Percentiles rank a stretch among this genome's conserved stretches.
Evolutionary conservation across 2,113 vertebrate species (phyloP).

Genomic region (Pangasianodon gigas): DNA sequence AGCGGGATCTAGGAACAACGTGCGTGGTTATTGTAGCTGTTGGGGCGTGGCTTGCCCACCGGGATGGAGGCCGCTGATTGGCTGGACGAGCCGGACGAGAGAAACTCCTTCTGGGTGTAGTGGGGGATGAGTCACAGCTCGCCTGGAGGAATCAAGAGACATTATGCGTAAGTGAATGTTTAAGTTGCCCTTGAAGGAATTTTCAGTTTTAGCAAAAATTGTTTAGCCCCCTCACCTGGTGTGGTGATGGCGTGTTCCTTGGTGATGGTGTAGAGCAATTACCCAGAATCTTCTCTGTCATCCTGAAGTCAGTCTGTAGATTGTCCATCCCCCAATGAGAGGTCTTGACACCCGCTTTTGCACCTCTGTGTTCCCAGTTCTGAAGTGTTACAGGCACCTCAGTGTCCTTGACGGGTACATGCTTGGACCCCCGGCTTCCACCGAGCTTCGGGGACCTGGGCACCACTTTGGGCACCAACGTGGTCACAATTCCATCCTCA

Average conservation of each 20-base stretch:
- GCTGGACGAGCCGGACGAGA: constrained; percentile 90
- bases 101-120: constrained; percentile 77
- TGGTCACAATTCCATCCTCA: constrained; percentile 66
- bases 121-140: constrained; percentile 59
- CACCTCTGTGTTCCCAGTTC: constrained; percentile 33
- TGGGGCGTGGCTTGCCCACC: constrained; percentile 84
- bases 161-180: background rate
- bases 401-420: constrained; percentile 68
- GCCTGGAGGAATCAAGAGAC: constrained; percentile 54
- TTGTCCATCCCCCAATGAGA: constrained; percentile 67
- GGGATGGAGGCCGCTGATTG: constrained; percentile 88
- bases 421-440: constrained; percentile 61
- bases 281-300: constrained; percentile 82
- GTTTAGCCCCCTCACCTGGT: constrained; percentile 59
- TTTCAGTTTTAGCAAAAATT: background rate
- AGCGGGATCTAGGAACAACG: constrained; percentile 64
- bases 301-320: constrained; percentile 78
- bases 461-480: constrained; percentile 53
- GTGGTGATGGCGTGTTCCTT: constrained; percentile 52
- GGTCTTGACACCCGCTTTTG: constrained; percentile 28
- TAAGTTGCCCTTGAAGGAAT: background rate
- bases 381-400: constrained; percentile 61
- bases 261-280: constrained; percentile 63
- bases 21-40: constrained; percentile 66
- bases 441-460: constrained; percentile 62